Evolutionary conservation across 1,140 invertebrate genomes (phyloP).

Genomic region (Drosophila subobscura): DNA sequence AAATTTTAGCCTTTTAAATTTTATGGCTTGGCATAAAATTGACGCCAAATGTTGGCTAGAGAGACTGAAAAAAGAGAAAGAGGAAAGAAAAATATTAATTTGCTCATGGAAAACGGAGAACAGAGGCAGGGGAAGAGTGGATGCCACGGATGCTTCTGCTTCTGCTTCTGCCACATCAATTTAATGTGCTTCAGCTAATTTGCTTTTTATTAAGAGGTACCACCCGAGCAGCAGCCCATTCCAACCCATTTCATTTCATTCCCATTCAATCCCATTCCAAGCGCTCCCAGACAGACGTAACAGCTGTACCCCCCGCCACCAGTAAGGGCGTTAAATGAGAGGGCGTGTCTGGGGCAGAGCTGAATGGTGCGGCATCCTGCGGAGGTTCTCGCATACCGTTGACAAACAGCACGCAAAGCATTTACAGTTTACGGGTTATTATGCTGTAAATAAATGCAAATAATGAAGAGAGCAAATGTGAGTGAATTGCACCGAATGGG

Average conservation of each 20-base stretch:
- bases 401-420: slow-evolving; percentile 45
- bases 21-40: slow-evolving; percentile 62
- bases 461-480: slow-evolving; percentile 24
- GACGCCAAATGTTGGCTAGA: slow-evolving; percentile 28
- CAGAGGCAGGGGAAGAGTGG: not conserved
- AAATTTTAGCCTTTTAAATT: slow-evolving; percentile 58
- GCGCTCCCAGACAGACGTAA: slow-evolving; percentile 10
- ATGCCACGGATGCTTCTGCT: slow-evolving; percentile 9
- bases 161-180: slow-evolving; percentile 51
- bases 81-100: slow-evolving; percentile 14
- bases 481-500: not conserved
- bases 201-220: slow-evolving; percentile 72
- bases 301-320: not conserved
- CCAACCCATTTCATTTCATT: no score
- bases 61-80: no score
- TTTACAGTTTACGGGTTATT: slow-evolving; percentile 58
- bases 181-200: slow-evolving; percentile 77
- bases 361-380: slow-evolving; percentile 14
- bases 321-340: slow-evolving; percentile 26
- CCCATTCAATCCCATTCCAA: no score
- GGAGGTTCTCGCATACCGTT: slow-evolving; percentile 31
- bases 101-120: slow-evolving; percentile 1
- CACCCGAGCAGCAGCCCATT: slow-evolving; percentile 14
- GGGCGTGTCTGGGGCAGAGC: slow-evolving; percentile 1
- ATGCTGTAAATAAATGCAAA: slow-evolving; percentile 65